Evolutionary conservation across 2,113 vertebrate species (phyloP).

Genomic region (Calonectris borealis): DNA sequence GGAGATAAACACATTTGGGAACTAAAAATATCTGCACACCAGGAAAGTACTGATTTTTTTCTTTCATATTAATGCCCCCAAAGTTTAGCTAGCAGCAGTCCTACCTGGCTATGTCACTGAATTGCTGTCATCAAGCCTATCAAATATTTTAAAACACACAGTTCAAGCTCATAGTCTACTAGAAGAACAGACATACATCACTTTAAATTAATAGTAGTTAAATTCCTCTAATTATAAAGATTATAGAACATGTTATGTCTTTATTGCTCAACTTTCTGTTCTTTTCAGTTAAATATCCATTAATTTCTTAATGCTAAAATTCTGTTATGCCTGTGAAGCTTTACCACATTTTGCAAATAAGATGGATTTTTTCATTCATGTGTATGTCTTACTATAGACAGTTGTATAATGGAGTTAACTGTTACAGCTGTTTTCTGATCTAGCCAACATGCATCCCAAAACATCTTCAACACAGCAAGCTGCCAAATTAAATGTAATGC

Average conservation of each 20-base stretch:
- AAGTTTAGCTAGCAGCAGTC: neutral
- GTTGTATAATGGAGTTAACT: neutral
- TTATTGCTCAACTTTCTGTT: neutral
- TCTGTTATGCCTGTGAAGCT: neutral
- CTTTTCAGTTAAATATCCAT: neutral
- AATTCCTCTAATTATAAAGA: neutral
- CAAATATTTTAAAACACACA: neutral
- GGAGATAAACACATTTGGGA: neutral
- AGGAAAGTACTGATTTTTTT: neutral
- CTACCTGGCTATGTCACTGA: neutral
- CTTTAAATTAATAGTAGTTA: neutral
- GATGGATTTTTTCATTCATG: neutral
- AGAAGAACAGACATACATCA: neutral
- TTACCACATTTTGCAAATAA: neutral
- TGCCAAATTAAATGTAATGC: neutral
- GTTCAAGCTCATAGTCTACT: neutral
- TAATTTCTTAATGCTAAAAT: neutral
- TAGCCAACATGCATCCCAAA: neutral
- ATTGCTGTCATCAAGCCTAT: neutral
- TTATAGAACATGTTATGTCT: neutral
- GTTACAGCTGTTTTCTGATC: neutral
- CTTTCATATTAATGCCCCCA: neutral
- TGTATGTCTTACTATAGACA: neutral
- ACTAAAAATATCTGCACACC: neutral
- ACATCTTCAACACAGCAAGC: neutral